Evolutionary conservation across 2,888 invertebrate species (phyloP).

Genomic region (Galeruca laticollis): DNA sequence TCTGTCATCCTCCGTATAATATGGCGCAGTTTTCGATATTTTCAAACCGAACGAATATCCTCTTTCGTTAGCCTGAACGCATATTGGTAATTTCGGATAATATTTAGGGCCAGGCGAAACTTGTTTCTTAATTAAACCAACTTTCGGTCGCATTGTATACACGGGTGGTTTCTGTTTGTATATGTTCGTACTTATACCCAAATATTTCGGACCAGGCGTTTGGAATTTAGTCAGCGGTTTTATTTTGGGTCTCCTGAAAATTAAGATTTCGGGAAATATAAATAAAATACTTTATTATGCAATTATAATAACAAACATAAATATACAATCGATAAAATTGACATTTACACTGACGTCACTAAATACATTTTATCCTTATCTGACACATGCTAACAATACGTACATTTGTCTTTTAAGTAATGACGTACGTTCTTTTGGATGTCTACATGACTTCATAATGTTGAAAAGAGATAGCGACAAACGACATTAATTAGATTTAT

Average conservation of each 20-base stretch:
- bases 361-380: too few species aligned
- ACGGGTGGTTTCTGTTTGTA: slow-evolving; percentile 59
- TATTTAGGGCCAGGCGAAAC: slow-evolving; percentile 59
- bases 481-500: too few species aligned
- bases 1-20: slow-evolving; percentile 71
- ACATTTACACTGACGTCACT: too few species aligned
- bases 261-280: too few species aligned
- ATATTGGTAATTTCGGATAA: slow-evolving; percentile 46
- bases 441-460: too few species aligned
- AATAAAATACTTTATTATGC: too few species aligned
- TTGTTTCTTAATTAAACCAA: slow-evolving; percentile 42
- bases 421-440: too few species aligned
- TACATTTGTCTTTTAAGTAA: too few species aligned
- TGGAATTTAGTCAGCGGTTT: slow-evolving; percentile 27
- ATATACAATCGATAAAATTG: too few species aligned
- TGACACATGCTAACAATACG: too few species aligned
- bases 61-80: slow-evolving; percentile 19
- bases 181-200: slow-evolving; percentile 52
- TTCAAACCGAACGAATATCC: slow-evolving; percentile 75
- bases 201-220: slow-evolving; percentile 66
- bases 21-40: slow-evolving; percentile 68
- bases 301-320: too few species aligned
- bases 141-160: slow-evolving; percentile 58
- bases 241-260: slow-evolving; percentile 11
- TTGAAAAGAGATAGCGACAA: too few species aligned